Conservation (phyloP, 2,888 invertebrate genomes). For the Trilocha varians region DNA sequence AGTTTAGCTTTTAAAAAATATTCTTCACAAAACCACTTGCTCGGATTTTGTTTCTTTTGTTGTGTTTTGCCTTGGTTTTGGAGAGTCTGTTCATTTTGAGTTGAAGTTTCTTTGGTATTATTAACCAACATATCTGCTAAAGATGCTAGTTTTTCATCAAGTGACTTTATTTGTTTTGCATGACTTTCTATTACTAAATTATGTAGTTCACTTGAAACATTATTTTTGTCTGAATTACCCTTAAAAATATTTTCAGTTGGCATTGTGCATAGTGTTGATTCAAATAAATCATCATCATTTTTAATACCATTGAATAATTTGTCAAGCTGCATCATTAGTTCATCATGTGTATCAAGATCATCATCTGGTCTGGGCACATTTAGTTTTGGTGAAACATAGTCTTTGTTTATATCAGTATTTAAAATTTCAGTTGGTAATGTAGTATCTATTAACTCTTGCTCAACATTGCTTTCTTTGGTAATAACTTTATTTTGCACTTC, state of each 20-base stretch:
- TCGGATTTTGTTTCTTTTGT: constrained; percentile 25
- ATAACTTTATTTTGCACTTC: constrained; percentile 7
- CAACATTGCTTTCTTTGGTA: background rate
- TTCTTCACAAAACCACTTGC: constrained; percentile 64
- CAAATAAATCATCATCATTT: constrained; percentile 61
- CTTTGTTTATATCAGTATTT: constrained; percentile 8
- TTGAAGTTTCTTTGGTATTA: constrained; percentile 13
- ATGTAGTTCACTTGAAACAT: constrained; percentile 13
- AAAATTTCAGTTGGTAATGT: background rate
- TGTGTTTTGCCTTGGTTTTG: constrained; percentile 19
- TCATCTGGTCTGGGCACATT: constrained; percentile 25
- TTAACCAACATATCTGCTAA: constrained; percentile 38
- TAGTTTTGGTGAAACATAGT: constrained; percentile 14
- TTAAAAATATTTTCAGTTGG: constrained; percentile 23
- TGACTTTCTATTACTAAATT: constrained; percentile 33
- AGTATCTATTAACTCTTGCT: too few species aligned
- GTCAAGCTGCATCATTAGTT: constrained; percentile 54
- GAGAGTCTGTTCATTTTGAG: background rate
- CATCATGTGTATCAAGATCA: constrained; percentile 44
- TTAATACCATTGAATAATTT: constrained; percentile 54
- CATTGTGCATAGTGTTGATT: constrained; percentile 36
- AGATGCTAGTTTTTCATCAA: constrained; percentile 49
- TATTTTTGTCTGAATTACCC: constrained; percentile 19
- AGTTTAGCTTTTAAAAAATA: constrained; percentile 52
- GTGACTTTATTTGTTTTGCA: constrained; percentile 40